Evolutionary conservation across 2,113 vertebrate genomes (phyloP).

Genomic region (Isurus oxyrinchus): DNA sequence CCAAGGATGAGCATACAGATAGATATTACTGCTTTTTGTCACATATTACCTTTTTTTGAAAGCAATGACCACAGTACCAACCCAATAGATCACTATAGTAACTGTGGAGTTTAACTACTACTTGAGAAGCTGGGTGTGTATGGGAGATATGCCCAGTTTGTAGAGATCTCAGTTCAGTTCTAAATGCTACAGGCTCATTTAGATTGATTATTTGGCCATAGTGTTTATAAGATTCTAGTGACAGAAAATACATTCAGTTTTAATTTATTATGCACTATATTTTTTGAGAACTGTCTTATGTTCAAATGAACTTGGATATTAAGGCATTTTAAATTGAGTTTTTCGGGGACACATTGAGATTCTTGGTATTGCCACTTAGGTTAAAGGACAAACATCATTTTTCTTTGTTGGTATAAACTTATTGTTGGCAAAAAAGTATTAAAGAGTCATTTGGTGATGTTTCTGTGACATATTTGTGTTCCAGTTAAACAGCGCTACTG

Average conservation of each 20-base stretch:
- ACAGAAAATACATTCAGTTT: conserved; percentile 15
- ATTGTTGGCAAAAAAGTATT: conserved; percentile 16
- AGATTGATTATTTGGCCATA: not conserved
- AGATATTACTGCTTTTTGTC: not conserved
- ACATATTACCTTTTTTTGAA: not conserved
- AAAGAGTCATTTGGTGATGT: not conserved
- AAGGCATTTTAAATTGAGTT: not conserved
- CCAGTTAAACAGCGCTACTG: conserved; percentile 31
- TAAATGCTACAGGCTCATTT: not conserved
- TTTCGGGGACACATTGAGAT: not conserved
- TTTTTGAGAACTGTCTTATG: not conserved
- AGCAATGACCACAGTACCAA: not conserved
- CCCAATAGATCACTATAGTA: not conserved
- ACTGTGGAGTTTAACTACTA: not conserved
- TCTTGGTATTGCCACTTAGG: conserved; percentile 10
- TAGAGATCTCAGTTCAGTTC: not conserved
- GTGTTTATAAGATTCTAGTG: not conserved
- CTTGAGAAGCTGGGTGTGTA: not conserved
- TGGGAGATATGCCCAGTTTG: not conserved
- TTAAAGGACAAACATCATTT: conserved; percentile 16
- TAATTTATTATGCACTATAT: not conserved
- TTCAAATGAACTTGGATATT: not conserved
- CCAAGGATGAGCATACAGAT: not conserved
- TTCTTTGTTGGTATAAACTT: conserved; percentile 22
- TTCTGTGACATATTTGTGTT: conserved; percentile 28